These are phyloP conservation scores for Podilymbus podiceps DNA, from an alignment of 2,113 vertebrate species.

Conservation along the genomic window DNA sequence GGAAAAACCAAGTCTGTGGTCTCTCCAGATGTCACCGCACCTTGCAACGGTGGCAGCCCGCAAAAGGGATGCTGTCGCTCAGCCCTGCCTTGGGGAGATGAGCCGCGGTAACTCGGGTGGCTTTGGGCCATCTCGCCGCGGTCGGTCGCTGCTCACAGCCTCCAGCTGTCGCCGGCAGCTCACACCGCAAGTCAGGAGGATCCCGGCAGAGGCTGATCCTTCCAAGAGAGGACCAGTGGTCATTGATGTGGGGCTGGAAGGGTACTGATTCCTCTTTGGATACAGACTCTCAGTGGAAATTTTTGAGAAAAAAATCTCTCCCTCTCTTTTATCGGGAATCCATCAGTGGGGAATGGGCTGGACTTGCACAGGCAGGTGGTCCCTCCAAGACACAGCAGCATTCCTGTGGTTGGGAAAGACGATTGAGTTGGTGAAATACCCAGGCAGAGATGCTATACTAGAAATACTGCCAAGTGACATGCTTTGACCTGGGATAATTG, in stretches of 20 bases:
- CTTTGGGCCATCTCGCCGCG: accelerated
- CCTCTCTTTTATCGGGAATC: not conserved
- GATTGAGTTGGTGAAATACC: not conserved
- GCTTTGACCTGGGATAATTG: not conserved
- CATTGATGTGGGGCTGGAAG: not conserved
- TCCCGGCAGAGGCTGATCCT: not conserved
- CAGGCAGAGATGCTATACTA: not conserved
- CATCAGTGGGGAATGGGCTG: not conserved
- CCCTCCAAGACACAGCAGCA: not conserved
- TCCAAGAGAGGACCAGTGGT: not conserved
- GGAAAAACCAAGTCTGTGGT: not conserved
- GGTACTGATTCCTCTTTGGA: not conserved
- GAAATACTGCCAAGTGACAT: not conserved
- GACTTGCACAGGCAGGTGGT: accelerated
- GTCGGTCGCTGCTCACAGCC: not conserved
- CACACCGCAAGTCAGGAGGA: not conserved
- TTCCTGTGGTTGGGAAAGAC: not conserved
- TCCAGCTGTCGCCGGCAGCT: not conserved
- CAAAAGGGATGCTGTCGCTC: accelerated
- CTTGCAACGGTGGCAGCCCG: not conserved
- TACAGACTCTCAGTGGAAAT: not conserved
- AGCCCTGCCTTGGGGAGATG: too few relatives aligned
- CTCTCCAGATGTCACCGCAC: not conserved
- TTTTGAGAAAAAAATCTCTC: not conserved
- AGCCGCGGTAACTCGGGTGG: not conserved